Conservation (phyloP, 2,888 invertebrate species). For the Tanypteryx hageni region DNA sequence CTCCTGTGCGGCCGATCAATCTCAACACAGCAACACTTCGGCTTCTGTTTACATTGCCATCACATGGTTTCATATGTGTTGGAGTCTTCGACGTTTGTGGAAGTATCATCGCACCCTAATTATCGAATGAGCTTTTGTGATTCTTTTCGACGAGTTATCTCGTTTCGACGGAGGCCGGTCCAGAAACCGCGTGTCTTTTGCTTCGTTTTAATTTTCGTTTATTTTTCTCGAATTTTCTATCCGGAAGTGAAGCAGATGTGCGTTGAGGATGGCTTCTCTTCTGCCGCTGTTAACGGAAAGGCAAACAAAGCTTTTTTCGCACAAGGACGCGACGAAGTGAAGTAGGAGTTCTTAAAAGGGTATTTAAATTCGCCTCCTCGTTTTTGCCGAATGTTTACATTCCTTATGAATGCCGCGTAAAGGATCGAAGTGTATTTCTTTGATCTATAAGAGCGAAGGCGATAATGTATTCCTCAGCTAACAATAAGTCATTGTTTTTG, state of each 20-base stretch:
- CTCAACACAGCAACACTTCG: too few relatives aligned
- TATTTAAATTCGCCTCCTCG: neutral
- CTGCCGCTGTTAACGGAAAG: neutral
- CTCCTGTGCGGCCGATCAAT: too few relatives aligned
- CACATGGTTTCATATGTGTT: too few relatives aligned
- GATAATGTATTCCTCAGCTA: neutral
- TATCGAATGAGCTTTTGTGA: neutral
- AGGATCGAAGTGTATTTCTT: neutral
- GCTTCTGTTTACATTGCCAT: too few relatives aligned
- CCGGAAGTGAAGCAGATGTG: neutral
- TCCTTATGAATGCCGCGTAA: neutral
- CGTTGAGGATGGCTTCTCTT: neutral
- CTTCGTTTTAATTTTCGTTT: neutral
- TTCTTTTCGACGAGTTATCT: too few relatives aligned
- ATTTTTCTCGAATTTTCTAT: neutral
- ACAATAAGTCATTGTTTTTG: neutral
- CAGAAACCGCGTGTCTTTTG: neutral
- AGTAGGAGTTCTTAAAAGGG: neutral
- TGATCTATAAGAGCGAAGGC: neutral
- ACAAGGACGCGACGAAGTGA: slow-evolving; percentile 12
- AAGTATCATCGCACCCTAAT: neutral
- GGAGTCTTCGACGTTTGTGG: neutral
- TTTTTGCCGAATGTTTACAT: neutral
- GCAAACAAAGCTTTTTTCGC: neutral
- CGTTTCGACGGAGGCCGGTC: neutral